Conservation (phyloP, 2,113 vertebrate species). For the Actenoides lindsayi region DNA sequence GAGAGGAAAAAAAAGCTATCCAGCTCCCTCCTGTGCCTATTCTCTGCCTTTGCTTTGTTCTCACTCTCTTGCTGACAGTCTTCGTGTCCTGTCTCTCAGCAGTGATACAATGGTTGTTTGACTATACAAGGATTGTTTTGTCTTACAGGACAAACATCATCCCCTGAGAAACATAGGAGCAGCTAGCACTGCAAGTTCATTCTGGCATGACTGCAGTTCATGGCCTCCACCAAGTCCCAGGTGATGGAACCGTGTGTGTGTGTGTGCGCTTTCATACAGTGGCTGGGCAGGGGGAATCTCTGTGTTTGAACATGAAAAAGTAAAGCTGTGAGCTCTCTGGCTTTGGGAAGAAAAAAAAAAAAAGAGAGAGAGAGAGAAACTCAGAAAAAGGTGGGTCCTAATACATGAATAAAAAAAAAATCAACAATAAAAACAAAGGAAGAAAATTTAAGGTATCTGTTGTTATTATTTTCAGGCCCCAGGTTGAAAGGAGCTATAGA, state of each 20-base stretch:
- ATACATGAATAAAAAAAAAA: not conserved
- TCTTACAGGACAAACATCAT: not conserved
- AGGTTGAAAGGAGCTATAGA: not conserved
- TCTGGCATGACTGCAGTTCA: not conserved
- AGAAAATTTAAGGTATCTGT: not conserved
- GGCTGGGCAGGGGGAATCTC: not conserved
- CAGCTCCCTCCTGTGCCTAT: not conserved
- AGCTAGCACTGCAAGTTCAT: not conserved
- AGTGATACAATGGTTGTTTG: not conserved
- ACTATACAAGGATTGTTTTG: not conserved
- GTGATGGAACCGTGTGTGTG: not conserved
- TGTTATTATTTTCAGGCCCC: not conserved
- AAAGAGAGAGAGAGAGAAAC: not conserved
- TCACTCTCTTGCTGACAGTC: not conserved
- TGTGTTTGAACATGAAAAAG: not conserved
- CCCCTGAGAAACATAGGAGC: not conserved
- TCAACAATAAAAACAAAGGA: not conserved
- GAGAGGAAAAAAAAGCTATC: not conserved
- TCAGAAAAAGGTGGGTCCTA: not conserved
- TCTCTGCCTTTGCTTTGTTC: not conserved
- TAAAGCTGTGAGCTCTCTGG: not conserved
- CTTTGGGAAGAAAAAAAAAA: not conserved
- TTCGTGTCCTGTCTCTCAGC: not conserved
- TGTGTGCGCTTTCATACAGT: no score
- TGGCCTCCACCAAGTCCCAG: not conserved